Percentiles rank a stretch among this genome's conserved stretches.
These are phyloP conservation scores for Limnephilus marmoratus DNA, from an alignment of 2,888 invertebrate genomes.

Conservation along the genomic window DNA sequence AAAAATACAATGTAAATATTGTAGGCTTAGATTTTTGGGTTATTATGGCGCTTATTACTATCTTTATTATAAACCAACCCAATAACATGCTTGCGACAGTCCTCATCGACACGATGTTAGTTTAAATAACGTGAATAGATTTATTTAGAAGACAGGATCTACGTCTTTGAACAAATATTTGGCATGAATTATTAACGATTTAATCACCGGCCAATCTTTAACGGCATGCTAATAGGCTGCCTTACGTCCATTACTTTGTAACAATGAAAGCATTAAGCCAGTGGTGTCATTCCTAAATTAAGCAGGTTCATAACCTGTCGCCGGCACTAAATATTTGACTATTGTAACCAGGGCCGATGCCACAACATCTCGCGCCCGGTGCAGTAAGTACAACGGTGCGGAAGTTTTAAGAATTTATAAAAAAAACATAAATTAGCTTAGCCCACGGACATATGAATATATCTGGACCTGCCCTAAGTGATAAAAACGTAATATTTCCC, in stretches of 20 bases:
- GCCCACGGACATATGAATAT: too few relatives aligned
- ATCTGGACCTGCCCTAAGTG: too few relatives aligned
- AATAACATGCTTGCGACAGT: not conserved
- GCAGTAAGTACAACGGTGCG: too few relatives aligned
- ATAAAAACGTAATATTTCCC: too few relatives aligned
- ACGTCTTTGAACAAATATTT: not conserved
- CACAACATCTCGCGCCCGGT: too few relatives aligned
- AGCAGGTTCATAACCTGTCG: conserved; percentile 24
- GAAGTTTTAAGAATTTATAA: too few relatives aligned
- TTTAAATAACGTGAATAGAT: not conserved
- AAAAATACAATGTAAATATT: too few relatives aligned
- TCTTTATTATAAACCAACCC: not conserved
- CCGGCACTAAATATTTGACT: not conserved
- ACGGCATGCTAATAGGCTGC: not conserved
- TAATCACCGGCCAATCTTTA: not conserved
- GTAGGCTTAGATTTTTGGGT: too few relatives aligned
- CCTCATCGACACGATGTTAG: not conserved
- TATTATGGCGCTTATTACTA: too few relatives aligned
- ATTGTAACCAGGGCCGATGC: not conserved
- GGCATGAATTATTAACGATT: not conserved
- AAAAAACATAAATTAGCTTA: too few relatives aligned
- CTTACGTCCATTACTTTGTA: not conserved
- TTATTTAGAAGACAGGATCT: not conserved
- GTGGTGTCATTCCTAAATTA: not conserved
- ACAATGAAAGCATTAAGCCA: conserved; percentile 25